phyloP scores from a whole-genome alignment of 2,797 vertebrate species.

The Pantherophis alleghaniensis region DNA sequence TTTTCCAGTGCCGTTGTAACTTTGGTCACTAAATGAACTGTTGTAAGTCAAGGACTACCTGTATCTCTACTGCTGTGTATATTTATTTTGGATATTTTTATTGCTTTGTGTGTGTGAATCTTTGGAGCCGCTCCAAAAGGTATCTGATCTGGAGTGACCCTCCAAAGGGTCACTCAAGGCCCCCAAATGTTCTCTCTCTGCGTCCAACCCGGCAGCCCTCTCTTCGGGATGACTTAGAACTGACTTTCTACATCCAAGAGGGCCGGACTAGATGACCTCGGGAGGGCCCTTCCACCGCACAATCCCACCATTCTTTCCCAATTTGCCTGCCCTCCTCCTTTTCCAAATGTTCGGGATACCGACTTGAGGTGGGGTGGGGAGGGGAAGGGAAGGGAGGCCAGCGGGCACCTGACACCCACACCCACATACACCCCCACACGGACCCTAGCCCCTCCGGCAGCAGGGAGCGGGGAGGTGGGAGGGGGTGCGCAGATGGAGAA shows the following conservation, averaged over 20 bases:
- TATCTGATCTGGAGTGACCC: not conserved
- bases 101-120: not conserved
- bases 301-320: not conserved
- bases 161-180: not conserved
- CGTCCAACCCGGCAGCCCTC: too few species aligned
- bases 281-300: not conserved
- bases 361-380: not conserved
- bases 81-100: not conserved
- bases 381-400: not conserved
- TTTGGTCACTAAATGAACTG: not conserved
- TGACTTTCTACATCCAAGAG: not conserved
- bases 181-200: not conserved
- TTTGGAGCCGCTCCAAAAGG: not conserved
- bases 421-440: accelerated
- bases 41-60: not conserved
- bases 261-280: not conserved
- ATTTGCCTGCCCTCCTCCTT: not conserved
- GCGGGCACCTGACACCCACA: not conserved
- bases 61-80: not conserved
- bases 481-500: accelerated
- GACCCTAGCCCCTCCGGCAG: too few species aligned
- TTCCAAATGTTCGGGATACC: not conserved
- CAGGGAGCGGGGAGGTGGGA: accelerated
- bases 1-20: not conserved
- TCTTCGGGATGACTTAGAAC: not conserved